phyloP scores from a whole-genome alignment of 1,140 invertebrate genomes.

The Drosophila tani region DNA sequence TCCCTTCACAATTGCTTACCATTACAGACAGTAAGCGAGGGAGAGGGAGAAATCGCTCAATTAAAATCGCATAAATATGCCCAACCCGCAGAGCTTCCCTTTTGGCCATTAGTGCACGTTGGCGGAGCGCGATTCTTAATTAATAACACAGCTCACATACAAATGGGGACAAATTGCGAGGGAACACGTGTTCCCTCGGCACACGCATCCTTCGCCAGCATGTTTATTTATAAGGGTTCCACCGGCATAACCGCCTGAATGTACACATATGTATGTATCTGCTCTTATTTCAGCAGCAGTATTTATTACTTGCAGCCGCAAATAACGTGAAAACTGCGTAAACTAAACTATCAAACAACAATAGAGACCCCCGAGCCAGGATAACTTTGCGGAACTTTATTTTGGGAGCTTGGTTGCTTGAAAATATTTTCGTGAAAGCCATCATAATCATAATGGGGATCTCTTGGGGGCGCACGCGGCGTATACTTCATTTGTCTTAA shows the following conservation, averaged over 20 bases:
- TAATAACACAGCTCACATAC: constrained; percentile 52
- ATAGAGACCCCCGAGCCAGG: constrained; percentile 33
- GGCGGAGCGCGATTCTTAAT: constrained; percentile 48
- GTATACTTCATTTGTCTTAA: constrained; percentile 59
- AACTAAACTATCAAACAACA: constrained; percentile 61
- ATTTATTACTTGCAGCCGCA: constrained; percentile 45
- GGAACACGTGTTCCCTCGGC: constrained; percentile 29
- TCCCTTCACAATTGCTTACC: not conserved
- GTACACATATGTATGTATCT: not conserved
- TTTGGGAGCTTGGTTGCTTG: not conserved
- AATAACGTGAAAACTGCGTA: constrained; percentile 45
- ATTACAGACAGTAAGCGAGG: not conserved
- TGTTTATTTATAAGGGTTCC: constrained; percentile 58
- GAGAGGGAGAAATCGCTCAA: constrained; percentile 4
- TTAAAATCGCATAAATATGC: constrained; percentile 68
- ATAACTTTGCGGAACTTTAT: constrained; percentile 31
- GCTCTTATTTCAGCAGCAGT: constrained; percentile 11
- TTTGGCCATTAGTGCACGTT: constrained; percentile 53
- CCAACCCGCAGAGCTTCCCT: constrained; percentile 17
- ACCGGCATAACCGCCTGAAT: not conserved
- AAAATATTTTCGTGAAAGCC: constrained; percentile 36
- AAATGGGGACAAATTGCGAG: constrained; percentile 49
- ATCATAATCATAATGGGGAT: constrained; percentile 49
- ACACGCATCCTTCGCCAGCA: constrained; percentile 44
- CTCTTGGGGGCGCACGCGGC: constrained; percentile 27